Conservation (phyloP, 2,113 vertebrate species). For the Pavo muticus region DNA sequence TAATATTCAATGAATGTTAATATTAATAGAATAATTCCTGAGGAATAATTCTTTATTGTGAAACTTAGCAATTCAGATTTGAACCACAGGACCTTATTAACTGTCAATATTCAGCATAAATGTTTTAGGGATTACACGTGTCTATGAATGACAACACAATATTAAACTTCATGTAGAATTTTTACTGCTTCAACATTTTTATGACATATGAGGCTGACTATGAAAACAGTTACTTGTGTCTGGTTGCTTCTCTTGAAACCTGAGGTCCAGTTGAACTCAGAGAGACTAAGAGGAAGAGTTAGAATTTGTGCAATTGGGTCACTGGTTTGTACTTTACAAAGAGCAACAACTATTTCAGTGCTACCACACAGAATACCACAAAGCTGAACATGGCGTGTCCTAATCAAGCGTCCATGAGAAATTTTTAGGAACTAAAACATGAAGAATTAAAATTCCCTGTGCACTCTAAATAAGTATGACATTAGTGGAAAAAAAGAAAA, state of each 20-base stretch:
- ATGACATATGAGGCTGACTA: neutral
- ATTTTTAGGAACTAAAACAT: neutral
- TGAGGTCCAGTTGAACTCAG: neutral
- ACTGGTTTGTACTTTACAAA: neutral
- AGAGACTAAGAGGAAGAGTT: neutral
- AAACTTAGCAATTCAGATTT: conserved; percentile 29
- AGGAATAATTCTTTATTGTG: neutral
- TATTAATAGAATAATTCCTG: neutral
- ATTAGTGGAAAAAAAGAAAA: neutral
- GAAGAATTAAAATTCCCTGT: neutral
- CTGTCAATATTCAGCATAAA: neutral
- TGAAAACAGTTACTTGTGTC: neutral
- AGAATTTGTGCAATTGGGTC: neutral
- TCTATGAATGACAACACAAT: neutral
- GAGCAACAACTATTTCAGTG: neutral
- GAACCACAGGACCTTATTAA: neutral
- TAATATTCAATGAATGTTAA: neutral
- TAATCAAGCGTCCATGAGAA: neutral
- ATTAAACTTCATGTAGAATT: neutral
- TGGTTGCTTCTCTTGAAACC: neutral
- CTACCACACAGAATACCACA: neutral
- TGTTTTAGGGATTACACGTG: neutral
- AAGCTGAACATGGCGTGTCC: neutral
- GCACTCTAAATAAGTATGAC: neutral
- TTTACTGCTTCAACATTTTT: neutral